Evolutionary conservation across 2,113 vertebrate genomes (phyloP).

Genomic region (Cyprinodon variegatus): DNA sequence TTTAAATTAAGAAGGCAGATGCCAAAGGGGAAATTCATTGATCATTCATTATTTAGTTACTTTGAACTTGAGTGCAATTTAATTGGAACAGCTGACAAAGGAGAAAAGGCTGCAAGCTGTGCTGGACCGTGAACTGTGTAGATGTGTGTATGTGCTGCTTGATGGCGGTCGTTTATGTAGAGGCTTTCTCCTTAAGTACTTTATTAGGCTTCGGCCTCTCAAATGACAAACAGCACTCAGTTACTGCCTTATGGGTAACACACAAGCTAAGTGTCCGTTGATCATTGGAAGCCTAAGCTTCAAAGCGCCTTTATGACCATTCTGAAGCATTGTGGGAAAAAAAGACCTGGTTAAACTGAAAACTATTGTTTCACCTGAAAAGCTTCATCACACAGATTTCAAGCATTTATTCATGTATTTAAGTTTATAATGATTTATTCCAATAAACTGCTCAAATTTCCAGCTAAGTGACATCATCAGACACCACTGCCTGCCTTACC

Average conservation of each 20-base stretch:
- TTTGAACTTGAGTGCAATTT: slow-evolving; percentile 49
- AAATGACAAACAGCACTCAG: slow-evolving; percentile 57
- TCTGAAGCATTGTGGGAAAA: neutral
- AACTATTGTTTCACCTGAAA: neutral
- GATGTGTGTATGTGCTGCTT: neutral
- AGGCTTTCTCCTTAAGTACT: slow-evolving; percentile 13
- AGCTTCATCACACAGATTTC: neutral
- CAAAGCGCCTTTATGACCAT: no score
- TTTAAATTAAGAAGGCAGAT: slow-evolving; percentile 41
- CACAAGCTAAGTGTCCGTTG: slow-evolving; percentile 10
- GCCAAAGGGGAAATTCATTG: slow-evolving; percentile 32
- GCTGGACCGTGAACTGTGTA: slow-evolving; percentile 41
- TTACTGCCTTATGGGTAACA: slow-evolving; percentile 26
- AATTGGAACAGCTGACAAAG: slow-evolving; percentile 71
- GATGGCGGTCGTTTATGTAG: slow-evolving; percentile 23
- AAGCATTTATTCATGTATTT: neutral
- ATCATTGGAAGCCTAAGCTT: neutral
- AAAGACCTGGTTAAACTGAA: neutral
- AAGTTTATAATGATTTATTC: slow-evolving; percentile 11
- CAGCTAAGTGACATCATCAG: slow-evolving; percentile 10
- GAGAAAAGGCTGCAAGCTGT: slow-evolving; percentile 41
- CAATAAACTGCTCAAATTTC: neutral
- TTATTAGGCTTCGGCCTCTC: slow-evolving; percentile 47
- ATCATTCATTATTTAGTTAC: slow-evolving; percentile 75
- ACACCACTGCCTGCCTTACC: slow-evolving; percentile 59